These are phyloP conservation scores for Piezodorus guildinii DNA, from an alignment of 1,140 invertebrate genomes.

Conservation along the genomic window DNA sequence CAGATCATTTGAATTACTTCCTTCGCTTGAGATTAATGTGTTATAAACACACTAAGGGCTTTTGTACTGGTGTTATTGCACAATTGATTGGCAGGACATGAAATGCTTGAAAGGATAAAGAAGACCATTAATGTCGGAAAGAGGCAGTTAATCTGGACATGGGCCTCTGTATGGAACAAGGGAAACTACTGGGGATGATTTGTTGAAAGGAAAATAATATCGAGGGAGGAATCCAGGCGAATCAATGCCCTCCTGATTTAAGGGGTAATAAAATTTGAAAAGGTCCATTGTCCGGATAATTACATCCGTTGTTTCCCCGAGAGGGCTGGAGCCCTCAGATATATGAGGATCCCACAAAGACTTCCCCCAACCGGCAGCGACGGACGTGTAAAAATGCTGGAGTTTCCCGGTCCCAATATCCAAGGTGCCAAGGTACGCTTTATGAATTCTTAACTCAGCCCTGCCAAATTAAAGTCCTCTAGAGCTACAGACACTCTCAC, in stretches of 20 bases:
- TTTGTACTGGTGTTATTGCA: too few species aligned
- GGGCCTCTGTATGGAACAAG: background rate
- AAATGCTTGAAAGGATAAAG: too few species aligned
- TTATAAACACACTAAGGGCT: too few species aligned
- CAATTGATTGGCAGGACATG: too few species aligned
- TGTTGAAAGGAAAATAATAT: conserved; percentile 11
- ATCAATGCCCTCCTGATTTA: conserved; percentile 12
- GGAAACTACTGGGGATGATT: conserved; percentile 1
- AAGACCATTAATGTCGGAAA: too few species aligned
- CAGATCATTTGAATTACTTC: too few species aligned
- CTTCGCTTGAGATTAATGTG: too few species aligned
- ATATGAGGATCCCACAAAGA: background rate
- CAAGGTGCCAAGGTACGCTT: conserved; percentile 5
- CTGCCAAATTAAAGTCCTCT: background rate
- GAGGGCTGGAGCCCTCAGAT: background rate
- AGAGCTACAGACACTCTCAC: background rate
- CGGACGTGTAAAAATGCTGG: conserved; percentile 8
- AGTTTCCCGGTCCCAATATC: conserved; percentile 6
- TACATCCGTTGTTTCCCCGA: conserved; percentile 7
- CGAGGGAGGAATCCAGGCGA: background rate
- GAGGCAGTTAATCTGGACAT: too few species aligned
- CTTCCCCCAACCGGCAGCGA: background rate
- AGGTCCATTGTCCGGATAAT: conserved; percentile 13
- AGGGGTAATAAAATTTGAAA: conserved; percentile 16
- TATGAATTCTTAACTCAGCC: conserved; percentile 11